A percentile compares a stretch with the other conserved stretches of the same genome.
phyloP scores from a whole-genome alignment of 2,113 vertebrate genomes.

The Thymallus thymallus region DNA sequence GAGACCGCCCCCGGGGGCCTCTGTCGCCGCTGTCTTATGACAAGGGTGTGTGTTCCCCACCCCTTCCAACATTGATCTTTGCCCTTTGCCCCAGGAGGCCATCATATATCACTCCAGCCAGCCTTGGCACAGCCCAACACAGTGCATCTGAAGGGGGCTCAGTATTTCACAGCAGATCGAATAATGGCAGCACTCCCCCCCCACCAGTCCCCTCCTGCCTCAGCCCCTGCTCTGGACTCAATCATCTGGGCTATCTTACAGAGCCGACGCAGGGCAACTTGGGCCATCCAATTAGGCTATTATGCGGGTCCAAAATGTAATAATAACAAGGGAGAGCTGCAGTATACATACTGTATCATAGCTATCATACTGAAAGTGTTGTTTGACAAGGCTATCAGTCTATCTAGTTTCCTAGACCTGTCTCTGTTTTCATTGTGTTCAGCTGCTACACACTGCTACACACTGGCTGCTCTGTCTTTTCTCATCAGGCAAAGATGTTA shows the following conservation, averaged over 20 bases:
- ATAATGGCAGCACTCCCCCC: slow-evolving; percentile 40
- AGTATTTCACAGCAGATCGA: slow-evolving; percentile 50
- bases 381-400: not conserved
- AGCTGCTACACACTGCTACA: no score
- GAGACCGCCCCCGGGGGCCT: slow-evolving; percentile 28
- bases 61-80: slow-evolving; percentile 28
- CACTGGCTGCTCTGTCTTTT: no score
- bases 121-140: slow-evolving; percentile 2
- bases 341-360: not conserved
- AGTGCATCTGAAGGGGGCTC: slow-evolving; percentile 35
- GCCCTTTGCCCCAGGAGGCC: slow-evolving; percentile 24
- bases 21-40: slow-evolving; percentile 40
- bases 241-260: not conserved
- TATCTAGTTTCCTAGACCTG: not conserved
- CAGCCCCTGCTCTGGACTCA: no score
- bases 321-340: slow-evolving; percentile 7
- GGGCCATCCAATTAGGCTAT: not conserved
- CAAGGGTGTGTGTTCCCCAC: slow-evolving; percentile 32
- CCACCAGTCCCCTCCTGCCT: slow-evolving; percentile 11
- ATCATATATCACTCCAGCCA: slow-evolving; percentile 8
- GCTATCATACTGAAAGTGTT: slow-evolving; percentile 23
- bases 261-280: not conserved
- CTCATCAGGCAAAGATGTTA: no score
- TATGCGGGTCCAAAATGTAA: slow-evolving; percentile 5
- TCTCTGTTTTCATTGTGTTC: no score